phyloP scores from a whole-genome alignment of 1,140 invertebrate genomes.

The Trichogramma pretiosum region DNA sequence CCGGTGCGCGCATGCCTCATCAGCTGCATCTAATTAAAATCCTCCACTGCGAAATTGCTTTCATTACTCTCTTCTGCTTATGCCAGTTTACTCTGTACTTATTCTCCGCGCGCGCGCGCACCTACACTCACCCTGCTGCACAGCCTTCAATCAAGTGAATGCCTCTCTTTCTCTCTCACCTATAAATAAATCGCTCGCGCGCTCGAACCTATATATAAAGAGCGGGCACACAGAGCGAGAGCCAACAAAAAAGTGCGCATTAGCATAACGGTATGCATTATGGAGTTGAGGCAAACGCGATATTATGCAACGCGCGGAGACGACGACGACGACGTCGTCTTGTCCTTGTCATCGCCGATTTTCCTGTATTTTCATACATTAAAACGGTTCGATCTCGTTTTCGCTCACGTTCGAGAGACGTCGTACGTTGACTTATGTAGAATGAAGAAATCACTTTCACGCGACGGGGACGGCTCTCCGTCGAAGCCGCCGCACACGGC shows the following conservation, averaged over 20 bases:
- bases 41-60: slow-evolving; percentile 9
- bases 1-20: background rate
- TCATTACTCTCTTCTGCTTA: too few species aligned
- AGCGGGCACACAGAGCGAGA: too few species aligned
- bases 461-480: too few species aligned
- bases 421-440: background rate
- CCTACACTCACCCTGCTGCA: background rate
- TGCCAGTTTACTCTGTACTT: background rate
- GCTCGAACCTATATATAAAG: too few species aligned
- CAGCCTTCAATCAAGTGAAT: slow-evolving; percentile 12
- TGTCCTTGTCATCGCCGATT: slow-evolving; percentile 4
- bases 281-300: too few species aligned
- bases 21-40: slow-evolving; percentile 10
- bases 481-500: too few species aligned
- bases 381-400: slow-evolving; percentile 8
- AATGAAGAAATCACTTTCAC: slow-evolving; percentile 18
- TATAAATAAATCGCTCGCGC: slow-evolving; percentile 7
- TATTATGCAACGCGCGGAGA: background rate
- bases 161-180: background rate
- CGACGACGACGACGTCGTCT: background rate
- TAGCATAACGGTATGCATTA: slow-evolving; percentile 17
- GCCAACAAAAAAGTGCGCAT: slow-evolving; percentile 13
- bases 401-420: slow-evolving; percentile 10
- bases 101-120: background rate
- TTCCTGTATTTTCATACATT: slow-evolving; percentile 11